Base-by-base conservation (phyloP, 2,113 vertebrate species). In the Patagioenas fasciata region DNA sequence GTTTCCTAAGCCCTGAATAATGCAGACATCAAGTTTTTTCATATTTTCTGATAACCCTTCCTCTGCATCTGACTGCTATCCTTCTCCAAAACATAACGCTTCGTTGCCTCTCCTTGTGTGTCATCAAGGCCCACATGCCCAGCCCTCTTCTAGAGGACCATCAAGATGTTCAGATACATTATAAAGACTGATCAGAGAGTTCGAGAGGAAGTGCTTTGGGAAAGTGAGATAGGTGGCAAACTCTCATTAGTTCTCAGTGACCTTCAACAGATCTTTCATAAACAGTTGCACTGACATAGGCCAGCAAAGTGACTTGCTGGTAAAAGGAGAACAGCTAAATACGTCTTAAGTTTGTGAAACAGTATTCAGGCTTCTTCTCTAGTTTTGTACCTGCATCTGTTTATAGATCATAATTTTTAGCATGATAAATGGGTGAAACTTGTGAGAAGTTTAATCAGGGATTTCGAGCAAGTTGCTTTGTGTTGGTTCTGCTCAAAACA, bases 381-480 rank as follows among this genome's bases (percentile, higher is more conserved):
- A 9, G 15, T 34, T 88, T 61, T 56, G 28, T 26, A 38, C 32
- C 53, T n/a, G 12, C 65, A n/a, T 28, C 79, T 71, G 24, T 72
- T 69, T 56, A 11, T 24, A 73, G 54, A 32, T 83, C 11, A 20
- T 28, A 47, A 53, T 87, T 81, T 87, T 66, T 67, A 44, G 28
- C 23, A 54, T 26, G 26, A 60, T 70, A 77, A 91, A 82, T n/a
- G 36, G 40, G 80, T 91, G 57, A 92, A 24, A n/a, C 57, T 85
- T 75, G 57, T 15, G 36, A 93, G 89, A 88, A 31, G 10, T 94
- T 96, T 87, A 92, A 84, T 4, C 8, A 86, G 62, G 50, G 71
- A 92, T 94, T 94, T 89, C 95, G 90, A 94, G 85, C 75, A 89
- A 88, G 91, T 81, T 32, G 91, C 61, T 93, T 95, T 89, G 69